Base-by-base conservation (phyloP, 2,888 invertebrate genomes). In the Xylota segnis region DNA sequence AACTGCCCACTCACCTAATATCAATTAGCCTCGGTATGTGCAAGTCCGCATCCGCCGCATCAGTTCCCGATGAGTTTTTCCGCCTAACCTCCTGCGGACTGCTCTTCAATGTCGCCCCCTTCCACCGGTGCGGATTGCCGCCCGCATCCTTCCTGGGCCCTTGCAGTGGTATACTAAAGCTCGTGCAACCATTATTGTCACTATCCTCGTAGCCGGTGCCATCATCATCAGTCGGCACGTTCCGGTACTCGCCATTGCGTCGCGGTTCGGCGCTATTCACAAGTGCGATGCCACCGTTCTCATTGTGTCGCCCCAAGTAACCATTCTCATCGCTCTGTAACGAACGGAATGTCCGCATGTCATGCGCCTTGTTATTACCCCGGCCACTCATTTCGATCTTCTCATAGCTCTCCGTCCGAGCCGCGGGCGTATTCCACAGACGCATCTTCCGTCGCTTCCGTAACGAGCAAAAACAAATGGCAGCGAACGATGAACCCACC, bases 371-470 rank as follows among this genome's bases (percentile, higher is more conserved):
- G 56, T 79, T 83, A 72, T 76, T 79, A 29, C 83, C 87, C 88
- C 95, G 94, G 91, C 94, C 95, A 70, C 91, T 90, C 93, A 96
- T 94, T 90, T 96, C 96, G 88, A 96, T 96, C 93, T 96, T 96
- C 91, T 96, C 96, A 90, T 96, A 96, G 91, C 95, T 96, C 89
- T 96, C 96, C 87, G 93, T 91, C 83, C 93, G 92, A 10, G 93
- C 91, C 18, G 93, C 91, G 27, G 92, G 93, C 12, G 91, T 91
- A 88, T 91, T 92, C 92, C 92, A 92, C 65, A 91, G 87, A 18
- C 94, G 93, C 90, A 94, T 93, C 90, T 95, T 94, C 88, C 94
- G 94, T 90, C 95, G 95, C 16, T 90, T 89, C 87, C 95, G 94
- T 74, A 93, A 89, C 18, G 93, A 93, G 87, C 93, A 93, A 89